Percentiles rank a stretch among this genome's conserved stretches.
These are phyloP conservation scores for Apis laboriosa DNA, from an alignment of 1,140 invertebrate genomes.

Conservation along the genomic window DNA sequence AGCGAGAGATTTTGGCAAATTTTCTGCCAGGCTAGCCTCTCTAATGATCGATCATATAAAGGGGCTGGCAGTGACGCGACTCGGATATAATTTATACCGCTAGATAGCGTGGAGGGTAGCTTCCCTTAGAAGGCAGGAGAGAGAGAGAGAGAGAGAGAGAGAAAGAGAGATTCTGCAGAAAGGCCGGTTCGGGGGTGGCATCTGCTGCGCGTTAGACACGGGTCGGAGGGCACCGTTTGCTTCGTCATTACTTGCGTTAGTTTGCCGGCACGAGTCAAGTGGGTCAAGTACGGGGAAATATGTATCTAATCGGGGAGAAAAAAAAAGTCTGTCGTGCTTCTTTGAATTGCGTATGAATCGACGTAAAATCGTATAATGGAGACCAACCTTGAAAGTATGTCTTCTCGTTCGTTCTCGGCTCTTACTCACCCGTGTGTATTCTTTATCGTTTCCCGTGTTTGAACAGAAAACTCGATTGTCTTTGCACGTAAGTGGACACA, in stretches of 20 bases:
- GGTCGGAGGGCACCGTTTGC: constrained; percentile 77
- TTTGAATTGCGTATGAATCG: background rate
- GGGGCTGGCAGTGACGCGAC: constrained; percentile 78
- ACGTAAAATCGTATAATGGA: background rate
- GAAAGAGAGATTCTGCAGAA: constrained; percentile 19
- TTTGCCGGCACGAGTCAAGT: constrained; percentile 72
- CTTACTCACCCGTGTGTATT: background rate
- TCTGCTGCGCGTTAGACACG: constrained; percentile 81
- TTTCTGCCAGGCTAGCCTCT: constrained; percentile 78
- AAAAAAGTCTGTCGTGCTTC: background rate
- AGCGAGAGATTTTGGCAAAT: constrained; percentile 72
- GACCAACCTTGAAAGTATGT: background rate
- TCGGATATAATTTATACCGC: constrained; percentile 81
- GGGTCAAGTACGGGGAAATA: constrained; percentile 71
- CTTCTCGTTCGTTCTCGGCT: background rate
- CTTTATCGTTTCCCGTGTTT: background rate
- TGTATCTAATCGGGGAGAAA: constrained; percentile 49
- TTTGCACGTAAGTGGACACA: background rate
- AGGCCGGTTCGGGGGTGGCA: constrained; percentile 73
- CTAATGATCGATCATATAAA: constrained; percentile 81
- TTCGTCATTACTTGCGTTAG: constrained; percentile 74
- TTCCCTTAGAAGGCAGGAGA: constrained; percentile 69
- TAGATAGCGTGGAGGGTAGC: constrained; percentile 77
- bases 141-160: constrained; percentile 17
- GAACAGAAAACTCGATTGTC: background rate